Percentiles rank a stretch among this genome's conserved stretches.
These are phyloP conservation scores for Pluvianellus socialis DNA, from an alignment of 2,113 vertebrate genomes.

Conservation along the genomic window DNA sequence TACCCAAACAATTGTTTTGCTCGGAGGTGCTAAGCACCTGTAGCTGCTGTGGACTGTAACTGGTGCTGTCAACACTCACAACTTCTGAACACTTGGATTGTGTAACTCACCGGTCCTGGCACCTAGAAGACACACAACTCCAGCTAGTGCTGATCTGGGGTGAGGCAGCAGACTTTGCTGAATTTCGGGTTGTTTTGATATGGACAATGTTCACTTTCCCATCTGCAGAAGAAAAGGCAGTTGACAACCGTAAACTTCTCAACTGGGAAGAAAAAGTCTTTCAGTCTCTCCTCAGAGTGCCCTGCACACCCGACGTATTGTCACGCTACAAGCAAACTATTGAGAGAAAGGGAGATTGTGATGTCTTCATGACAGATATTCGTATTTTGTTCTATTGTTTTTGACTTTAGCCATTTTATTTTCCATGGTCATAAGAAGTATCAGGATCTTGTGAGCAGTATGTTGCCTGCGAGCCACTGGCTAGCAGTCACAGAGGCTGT, in stretches of 20 bases:
- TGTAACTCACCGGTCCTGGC: background rate
- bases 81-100: background rate
- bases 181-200: background rate
- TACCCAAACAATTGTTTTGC: background rate
- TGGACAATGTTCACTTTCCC: background rate
- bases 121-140: background rate
- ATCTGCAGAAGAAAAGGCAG: fast-evolving
- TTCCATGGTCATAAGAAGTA: background rate
- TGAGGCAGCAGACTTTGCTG: fast-evolving
- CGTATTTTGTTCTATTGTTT: background rate
- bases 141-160: background rate
- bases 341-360: background rate
- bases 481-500: background rate
- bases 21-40: background rate
- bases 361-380: background rate
- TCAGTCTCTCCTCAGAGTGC: background rate
- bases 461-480: background rate
- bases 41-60: background rate
- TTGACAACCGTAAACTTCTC: background rate
- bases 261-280: background rate
- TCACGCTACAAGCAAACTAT: background rate
- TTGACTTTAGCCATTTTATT: background rate
- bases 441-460: background rate
- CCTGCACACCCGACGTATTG: background rate
- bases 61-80: background rate